These are phyloP conservation scores for Drosophila antonietae DNA, from an alignment of 2,888 invertebrate genomes.

Conservation along the genomic window DNA sequence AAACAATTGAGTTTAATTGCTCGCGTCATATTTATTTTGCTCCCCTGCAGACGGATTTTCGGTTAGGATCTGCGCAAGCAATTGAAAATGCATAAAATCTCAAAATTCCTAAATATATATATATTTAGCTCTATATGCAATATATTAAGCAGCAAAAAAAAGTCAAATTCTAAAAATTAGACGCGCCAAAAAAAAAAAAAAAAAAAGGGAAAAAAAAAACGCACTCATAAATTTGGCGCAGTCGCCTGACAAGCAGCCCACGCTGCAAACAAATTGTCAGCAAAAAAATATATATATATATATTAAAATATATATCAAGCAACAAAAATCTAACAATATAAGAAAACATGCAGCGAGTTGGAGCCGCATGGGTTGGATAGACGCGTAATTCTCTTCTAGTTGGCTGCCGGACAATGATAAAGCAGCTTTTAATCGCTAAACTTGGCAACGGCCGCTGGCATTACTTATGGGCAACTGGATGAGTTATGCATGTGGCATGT, in stretches of 20 bases:
- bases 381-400: constrained; percentile 48
- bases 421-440: constrained; percentile 83
- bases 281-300: constrained; percentile 15
- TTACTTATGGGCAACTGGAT: constrained; percentile 70
- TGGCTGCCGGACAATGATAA: constrained; percentile 80
- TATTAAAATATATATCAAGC: constrained; percentile 9
- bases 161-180: constrained; percentile 28
- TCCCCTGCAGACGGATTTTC: constrained; percentile 41
- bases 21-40: constrained; percentile 58
- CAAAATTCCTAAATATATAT: constrained; percentile 2
- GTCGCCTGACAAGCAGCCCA: constrained; percentile 64
- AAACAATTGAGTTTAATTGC: constrained; percentile 81
- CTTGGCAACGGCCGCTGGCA: constrained; percentile 78
- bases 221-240: constrained; percentile 73
- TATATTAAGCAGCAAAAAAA: constrained; percentile 35
- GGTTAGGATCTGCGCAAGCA: constrained; percentile 34
- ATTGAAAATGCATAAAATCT: constrained; percentile 74
- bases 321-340: constrained; percentile 12
- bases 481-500: constrained; percentile 49
- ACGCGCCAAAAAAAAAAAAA: constrained; percentile 56
- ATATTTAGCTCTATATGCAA: constrained; percentile 14
- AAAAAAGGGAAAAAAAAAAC: constrained; percentile 31
- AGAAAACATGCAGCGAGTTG: constrained; percentile 45
- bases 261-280: constrained; percentile 55
- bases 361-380: constrained; percentile 5